Conservation (phyloP, 2,113 vertebrate genomes). For the Symphodus melops region DNA sequence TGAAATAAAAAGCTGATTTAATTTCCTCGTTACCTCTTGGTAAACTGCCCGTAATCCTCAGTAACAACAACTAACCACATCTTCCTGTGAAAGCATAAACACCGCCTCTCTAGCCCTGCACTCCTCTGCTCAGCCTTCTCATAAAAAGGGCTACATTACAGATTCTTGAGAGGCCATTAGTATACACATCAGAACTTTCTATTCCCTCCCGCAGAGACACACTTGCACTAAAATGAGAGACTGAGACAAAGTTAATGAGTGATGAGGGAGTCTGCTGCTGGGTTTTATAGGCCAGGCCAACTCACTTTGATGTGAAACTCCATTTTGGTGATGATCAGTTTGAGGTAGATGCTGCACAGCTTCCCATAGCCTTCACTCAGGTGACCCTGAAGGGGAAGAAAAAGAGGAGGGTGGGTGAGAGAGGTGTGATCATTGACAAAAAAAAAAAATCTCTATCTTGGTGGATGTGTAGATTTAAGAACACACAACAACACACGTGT, state of each 20-base stretch:
- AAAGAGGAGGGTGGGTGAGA: constrained; percentile 5
- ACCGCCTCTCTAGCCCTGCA: background rate
- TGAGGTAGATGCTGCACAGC: constrained; percentile 98
- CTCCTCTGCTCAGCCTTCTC: constrained; percentile 39
- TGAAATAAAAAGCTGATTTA: background rate
- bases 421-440: constrained; percentile 5
- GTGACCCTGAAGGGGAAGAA: constrained; percentile 85
- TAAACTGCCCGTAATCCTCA: background rate
- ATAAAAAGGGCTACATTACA: constrained; percentile 63
- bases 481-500: too few species aligned
- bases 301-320: constrained; percentile 98
- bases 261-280: constrained; percentile 52
- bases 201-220: constrained; percentile 34
- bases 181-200: constrained; percentile 53
- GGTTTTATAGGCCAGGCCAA: constrained; percentile 60
- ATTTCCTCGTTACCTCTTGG: background rate
- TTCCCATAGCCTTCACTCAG: constrained; percentile 96
- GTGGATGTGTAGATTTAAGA: background rate
- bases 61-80: constrained; percentile 22
- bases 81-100: constrained; percentile 25
- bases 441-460: background rate
- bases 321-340: constrained; percentile 99
- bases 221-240: constrained; percentile 61
- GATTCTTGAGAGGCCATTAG: constrained; percentile 62
- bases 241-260: constrained; percentile 62